Conservation (phyloP, 2,797 vertebrate species). For the Premnoplex brunnescens region DNA sequence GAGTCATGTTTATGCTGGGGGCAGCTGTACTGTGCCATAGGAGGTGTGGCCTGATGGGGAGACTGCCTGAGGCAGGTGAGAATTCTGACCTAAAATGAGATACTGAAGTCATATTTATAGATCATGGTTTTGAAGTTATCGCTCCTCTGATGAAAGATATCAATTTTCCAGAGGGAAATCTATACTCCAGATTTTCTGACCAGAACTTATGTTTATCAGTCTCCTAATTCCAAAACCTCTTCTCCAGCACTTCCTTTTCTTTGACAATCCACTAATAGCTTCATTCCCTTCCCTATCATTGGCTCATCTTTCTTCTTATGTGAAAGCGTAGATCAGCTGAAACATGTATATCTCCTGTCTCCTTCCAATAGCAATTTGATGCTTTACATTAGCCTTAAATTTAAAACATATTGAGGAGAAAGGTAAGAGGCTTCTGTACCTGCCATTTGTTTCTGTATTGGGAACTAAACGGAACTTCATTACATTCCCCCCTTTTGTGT, state of each 20-base stretch:
- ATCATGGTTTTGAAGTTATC: neutral
- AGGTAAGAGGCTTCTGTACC: neutral
- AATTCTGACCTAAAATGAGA: neutral
- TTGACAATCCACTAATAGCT: constrained; percentile 69
- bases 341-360: constrained; percentile 31
- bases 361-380: neutral
- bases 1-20: rapidly evolving
- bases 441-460: constrained; percentile 23
- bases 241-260: constrained; percentile 37
- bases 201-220: constrained; percentile 45
- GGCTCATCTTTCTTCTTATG: constrained; percentile 68
- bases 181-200: constrained; percentile 6
- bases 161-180: neutral
- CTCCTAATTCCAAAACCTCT: constrained; percentile 43
- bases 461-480: neutral
- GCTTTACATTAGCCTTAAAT: constrained; percentile 19
- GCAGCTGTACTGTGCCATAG: rapidly evolving
- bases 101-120: neutral
- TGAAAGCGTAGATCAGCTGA: constrained; percentile 30
- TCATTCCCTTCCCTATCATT: constrained; percentile 70
- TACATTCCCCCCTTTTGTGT: neutral
- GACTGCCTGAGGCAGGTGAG: neutral
- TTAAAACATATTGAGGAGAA: neutral
- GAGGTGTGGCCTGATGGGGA: neutral
- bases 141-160: neutral